Conservation (phyloP, 2,888 invertebrate genomes). For the Pterostichus madidus region DNA sequence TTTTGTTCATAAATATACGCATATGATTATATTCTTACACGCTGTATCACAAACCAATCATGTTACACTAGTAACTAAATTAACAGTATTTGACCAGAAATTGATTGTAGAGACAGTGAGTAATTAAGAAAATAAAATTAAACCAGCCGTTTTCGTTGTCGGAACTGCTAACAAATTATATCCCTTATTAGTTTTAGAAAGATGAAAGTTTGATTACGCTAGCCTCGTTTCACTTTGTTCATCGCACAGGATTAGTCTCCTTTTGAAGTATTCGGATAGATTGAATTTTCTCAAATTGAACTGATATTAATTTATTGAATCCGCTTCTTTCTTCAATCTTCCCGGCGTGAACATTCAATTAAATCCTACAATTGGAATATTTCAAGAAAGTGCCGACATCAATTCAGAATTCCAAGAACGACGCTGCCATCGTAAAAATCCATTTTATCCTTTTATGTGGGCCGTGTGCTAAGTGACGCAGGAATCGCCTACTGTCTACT, state of each 20-base stretch:
- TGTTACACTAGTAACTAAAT: no score
- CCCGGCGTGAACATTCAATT: constrained; percentile 60
- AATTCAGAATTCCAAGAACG: constrained; percentile 30
- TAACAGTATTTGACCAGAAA: no score
- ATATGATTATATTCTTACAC: no score
- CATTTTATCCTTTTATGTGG: constrained; percentile 33
- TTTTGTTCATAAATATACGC: no score
- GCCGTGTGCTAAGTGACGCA: constrained; percentile 4
- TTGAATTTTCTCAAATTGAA: constrained; percentile 63
- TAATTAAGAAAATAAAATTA: no score
- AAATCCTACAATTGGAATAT: constrained; percentile 60
- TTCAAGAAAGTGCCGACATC: constrained; percentile 46
- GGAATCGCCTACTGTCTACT: neutral
- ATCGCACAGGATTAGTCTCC: constrained; percentile 52
- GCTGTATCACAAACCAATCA: no score
- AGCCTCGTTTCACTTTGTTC: constrained; percentile 15
- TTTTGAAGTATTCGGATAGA: constrained; percentile 53
- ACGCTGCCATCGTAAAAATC: constrained; percentile 38
- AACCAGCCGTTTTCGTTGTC: no score
- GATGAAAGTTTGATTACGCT: constrained; percentile 31
- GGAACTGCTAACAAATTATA: neutral
- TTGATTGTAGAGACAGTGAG: no score
- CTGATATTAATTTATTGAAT: constrained; percentile 63
- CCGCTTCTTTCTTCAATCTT: constrained; percentile 49
- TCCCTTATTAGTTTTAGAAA: constrained; percentile 23